These are phyloP conservation scores for Xenopus tropicalis DNA, from an alignment of 2,113 vertebrate genomes.

Conservation along the genomic window DNA sequence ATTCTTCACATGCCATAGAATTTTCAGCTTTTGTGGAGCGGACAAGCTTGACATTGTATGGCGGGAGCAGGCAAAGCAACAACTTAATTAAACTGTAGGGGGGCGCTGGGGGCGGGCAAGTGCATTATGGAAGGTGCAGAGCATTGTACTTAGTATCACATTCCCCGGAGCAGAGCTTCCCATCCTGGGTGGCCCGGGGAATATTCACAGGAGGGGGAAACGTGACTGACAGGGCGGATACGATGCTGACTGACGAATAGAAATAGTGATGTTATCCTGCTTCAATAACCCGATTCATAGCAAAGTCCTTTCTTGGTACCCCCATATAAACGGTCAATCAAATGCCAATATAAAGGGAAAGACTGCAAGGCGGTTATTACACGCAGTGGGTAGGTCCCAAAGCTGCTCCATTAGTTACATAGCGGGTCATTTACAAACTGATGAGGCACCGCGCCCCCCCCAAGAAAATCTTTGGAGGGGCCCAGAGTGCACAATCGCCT, in stretches of 20 bases:
- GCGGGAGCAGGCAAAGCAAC: neutral
- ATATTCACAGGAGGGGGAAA: neutral
- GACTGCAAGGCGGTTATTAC: too few species aligned
- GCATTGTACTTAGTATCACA: constrained; percentile 7
- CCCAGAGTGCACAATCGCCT: too few species aligned
- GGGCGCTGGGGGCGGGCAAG: neutral
- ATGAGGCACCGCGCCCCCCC: too few species aligned
- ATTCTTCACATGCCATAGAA: constrained; percentile 13
- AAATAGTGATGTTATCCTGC: neutral
- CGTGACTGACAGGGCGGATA: constrained; percentile 1
- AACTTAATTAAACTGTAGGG: neutral
- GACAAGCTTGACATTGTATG: constrained; percentile 24
- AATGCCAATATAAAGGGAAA: too few species aligned
- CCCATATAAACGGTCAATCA: too few species aligned
- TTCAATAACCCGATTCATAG: neutral
- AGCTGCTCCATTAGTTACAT: too few species aligned
- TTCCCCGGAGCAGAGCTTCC: constrained; percentile 16
- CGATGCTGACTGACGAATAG: constrained; percentile 27
- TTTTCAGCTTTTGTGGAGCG: neutral
- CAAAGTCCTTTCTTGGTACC: too few species aligned
- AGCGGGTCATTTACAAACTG: too few species aligned
- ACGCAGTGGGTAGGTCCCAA: too few species aligned
- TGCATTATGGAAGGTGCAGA: neutral
- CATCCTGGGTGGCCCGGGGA: constrained; percentile 20
- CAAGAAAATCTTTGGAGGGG: too few species aligned